Percentiles rank a stretch among this genome's conserved stretches.
phyloP scores from a whole-genome alignment of 2,888 invertebrate genomes.

The Chorisops tibialis region DNA sequence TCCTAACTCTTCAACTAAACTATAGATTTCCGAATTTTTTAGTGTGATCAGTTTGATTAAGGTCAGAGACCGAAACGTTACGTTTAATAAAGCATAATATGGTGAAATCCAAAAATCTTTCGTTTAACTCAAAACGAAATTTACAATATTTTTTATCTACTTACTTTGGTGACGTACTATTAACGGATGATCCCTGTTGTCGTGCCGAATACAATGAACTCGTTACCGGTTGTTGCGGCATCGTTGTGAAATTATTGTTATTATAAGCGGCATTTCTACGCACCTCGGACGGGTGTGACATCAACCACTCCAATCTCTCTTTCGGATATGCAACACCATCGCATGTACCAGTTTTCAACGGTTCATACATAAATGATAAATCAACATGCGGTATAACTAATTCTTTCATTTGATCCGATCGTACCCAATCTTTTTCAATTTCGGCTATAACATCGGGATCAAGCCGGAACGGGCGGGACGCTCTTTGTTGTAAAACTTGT shows the following conservation, averaged over 20 bases:
- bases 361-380: slow-evolving; percentile 50
- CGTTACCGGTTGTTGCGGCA: slow-evolving; percentile 42
- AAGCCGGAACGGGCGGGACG: slow-evolving; percentile 73
- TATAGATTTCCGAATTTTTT: no score
- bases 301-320: slow-evolving; percentile 47
- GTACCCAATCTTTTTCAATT: slow-evolving; percentile 58
- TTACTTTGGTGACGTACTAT: slow-evolving; percentile 21
- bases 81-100: no score
- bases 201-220: slow-evolving; percentile 14
- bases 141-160: background rate
- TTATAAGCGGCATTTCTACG: slow-evolving; percentile 40
- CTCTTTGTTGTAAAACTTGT: slow-evolving; percentile 46
- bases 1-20: no score
- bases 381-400: slow-evolving; percentile 48
- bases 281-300: slow-evolving; percentile 42
- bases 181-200: slow-evolving; percentile 31
- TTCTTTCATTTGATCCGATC: slow-evolving; percentile 52
- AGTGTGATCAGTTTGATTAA: no score
- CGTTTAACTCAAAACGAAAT: background rate
- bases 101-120: no score
- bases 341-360: slow-evolving; percentile 56
- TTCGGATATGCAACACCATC: slow-evolving; percentile 51
- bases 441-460: slow-evolving; percentile 70
- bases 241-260: slow-evolving; percentile 40
- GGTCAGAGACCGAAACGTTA: no score